Conservation (phyloP, 2,113 vertebrate genomes). For the Ochotona curzoniae region DNA sequence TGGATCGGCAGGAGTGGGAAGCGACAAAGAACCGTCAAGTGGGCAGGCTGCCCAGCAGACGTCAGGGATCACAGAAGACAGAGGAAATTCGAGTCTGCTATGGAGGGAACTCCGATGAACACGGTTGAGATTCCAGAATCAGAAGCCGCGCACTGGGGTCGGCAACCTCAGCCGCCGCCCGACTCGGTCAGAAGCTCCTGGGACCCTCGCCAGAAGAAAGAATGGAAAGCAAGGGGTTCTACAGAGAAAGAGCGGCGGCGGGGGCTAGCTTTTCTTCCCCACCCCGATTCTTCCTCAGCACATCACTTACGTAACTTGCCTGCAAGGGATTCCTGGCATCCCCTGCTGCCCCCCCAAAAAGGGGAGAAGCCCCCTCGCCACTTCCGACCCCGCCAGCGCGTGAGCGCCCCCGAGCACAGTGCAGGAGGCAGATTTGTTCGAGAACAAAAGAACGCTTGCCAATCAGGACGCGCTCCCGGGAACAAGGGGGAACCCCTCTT, state of each 20-base stretch:
- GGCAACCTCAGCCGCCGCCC: slow-evolving; percentile 5
- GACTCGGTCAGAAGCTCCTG: slow-evolving; percentile 22
- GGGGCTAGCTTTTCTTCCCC: neutral
- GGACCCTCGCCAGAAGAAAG: neutral
- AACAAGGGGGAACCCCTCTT: slow-evolving; percentile 15
- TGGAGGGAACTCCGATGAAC: slow-evolving; percentile 25
- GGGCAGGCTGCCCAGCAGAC: slow-evolving; percentile 5
- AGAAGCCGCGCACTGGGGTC: neutral
- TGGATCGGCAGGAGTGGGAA: slow-evolving; percentile 7
- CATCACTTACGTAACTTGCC: neutral
- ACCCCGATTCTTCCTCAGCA: neutral
- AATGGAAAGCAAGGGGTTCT: neutral
- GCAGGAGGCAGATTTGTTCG: neutral
- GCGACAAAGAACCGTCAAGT: slow-evolving; percentile 52
- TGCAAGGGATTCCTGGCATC: neutral
- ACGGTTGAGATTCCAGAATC: slow-evolving; percentile 37
- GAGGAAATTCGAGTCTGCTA: neutral
- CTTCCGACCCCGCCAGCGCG: slow-evolving; percentile 21
- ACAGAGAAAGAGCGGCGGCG: too few species aligned
- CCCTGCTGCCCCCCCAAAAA: neutral
- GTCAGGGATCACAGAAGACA: slow-evolving; percentile 21
- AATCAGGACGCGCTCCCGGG: slow-evolving; percentile 40
- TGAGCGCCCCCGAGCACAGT: neutral
- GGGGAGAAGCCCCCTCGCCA: neutral
- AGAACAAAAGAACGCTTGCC: slow-evolving; percentile 75